Conservation (phyloP, 53 echinoderm and acorn worm species). For the Paracentrotus lividus region DNA sequence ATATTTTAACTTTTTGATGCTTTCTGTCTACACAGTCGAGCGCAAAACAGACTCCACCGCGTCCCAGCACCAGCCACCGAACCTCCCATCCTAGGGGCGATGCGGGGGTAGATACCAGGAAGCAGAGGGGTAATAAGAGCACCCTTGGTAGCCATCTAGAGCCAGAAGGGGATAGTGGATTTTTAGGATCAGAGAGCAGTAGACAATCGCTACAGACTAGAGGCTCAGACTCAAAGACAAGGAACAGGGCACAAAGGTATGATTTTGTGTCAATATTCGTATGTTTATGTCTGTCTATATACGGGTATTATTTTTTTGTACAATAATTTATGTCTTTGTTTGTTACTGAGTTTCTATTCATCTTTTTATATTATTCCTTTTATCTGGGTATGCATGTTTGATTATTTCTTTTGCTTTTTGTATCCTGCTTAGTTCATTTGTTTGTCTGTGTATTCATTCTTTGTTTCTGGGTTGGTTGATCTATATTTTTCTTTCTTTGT, state of each 20-base stretch:
- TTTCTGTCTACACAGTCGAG: conserved; percentile 15
- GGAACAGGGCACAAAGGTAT: conserved; percentile 51
- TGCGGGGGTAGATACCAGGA: conserved; percentile 7
- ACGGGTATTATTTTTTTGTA: neutral
- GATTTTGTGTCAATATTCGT: neutral
- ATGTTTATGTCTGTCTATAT: neutral
- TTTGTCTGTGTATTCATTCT: too few relatives aligned
- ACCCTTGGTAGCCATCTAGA: conserved; percentile 21
- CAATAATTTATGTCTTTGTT: neutral
- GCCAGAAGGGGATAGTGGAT: conserved; percentile 91
- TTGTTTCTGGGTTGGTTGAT: too few relatives aligned
- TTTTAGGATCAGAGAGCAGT: conserved; percentile 98
- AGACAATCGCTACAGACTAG: conserved; percentile 83
- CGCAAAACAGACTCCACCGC: conserved; percentile 29
- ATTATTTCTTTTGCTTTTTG: too few relatives aligned
- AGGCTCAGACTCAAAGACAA: conserved; percentile 61
- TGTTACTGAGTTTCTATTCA: neutral
- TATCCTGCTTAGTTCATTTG: neutral
- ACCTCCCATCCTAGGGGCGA: conserved; percentile 47
- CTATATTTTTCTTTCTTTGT: too few relatives aligned
- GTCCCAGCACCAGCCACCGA: conserved; percentile 26
- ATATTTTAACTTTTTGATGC: too few relatives aligned
- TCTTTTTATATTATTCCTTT: too few relatives aligned
- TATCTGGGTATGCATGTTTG: neutral
- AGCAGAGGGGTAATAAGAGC: conserved; percentile 17